phyloP scores from a whole-genome alignment of 2,888 invertebrate genomes.

The Cephus nigrinus region DNA sequence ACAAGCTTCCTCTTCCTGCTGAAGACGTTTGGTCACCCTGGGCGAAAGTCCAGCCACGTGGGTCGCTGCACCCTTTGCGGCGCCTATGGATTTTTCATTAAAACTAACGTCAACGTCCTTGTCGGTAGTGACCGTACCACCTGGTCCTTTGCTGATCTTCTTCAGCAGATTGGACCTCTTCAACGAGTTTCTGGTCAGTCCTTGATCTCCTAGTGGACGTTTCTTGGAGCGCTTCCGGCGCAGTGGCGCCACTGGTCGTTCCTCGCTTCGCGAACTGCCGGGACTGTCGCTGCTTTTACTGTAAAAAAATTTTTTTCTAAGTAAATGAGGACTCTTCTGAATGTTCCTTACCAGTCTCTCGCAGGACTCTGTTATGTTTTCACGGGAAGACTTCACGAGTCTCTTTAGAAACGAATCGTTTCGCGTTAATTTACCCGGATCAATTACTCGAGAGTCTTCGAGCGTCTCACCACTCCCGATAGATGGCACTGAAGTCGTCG shows the following conservation, averaged over 20 bases:
- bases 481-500: background rate
- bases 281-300: conserved; percentile 28
- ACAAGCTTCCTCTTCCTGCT: conserved; percentile 27
- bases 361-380: conserved; percentile 46
- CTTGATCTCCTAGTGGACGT: conserved; percentile 16
- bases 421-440: conserved; percentile 15
- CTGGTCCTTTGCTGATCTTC: conserved; percentile 15
- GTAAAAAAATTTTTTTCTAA: conserved; percentile 38
- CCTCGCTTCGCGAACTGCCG: conserved; percentile 19
- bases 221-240: conserved; percentile 32
- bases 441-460: background rate
- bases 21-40: background rate
- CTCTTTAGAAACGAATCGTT: conserved; percentile 48
- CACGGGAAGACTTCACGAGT: conserved; percentile 45
- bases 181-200: conserved; percentile 16
- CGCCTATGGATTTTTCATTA: background rate
- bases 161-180: conserved; percentile 17
- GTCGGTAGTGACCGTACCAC: background rate
- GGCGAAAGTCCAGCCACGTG: background rate
- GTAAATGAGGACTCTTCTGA: conserved; percentile 42
- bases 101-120: background rate
- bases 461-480: background rate
- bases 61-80: background rate
- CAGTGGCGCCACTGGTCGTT: conserved; percentile 41
- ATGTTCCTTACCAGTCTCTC: conserved; percentile 50